phyloP scores from a whole-genome alignment of 2,888 invertebrate genomes.

The Odontothrips loti region DNA sequence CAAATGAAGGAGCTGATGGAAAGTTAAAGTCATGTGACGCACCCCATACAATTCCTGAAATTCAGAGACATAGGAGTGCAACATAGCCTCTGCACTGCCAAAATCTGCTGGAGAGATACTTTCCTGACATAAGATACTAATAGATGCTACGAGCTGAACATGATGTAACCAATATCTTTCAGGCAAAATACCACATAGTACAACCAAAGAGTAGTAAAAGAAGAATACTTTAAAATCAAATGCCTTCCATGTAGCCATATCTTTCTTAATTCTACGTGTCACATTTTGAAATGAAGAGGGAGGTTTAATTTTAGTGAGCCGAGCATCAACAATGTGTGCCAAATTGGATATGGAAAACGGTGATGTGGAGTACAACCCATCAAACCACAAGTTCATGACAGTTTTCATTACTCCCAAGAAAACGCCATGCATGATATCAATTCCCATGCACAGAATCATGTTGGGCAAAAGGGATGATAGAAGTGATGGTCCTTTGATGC shows the following conservation, averaged over 20 bases:
- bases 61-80: conserved; percentile 35
- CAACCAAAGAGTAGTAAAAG: conserved; percentile 37
- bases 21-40: conserved; percentile 37
- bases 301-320: conserved; percentile 34
- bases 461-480: conserved; percentile 29
- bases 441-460: conserved; percentile 30
- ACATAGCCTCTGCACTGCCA: conserved; percentile 30
- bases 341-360: conserved; percentile 32
- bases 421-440: conserved; percentile 33
- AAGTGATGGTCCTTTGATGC: conserved; percentile 33
- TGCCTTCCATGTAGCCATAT: conserved; percentile 37
- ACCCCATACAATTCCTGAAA: conserved; percentile 37
- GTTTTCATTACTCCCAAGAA: conserved; percentile 32
- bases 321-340: conserved; percentile 32
- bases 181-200: conserved; percentile 36
- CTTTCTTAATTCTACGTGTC: conserved; percentile 36
- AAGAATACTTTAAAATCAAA: conserved; percentile 37
- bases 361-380: conserved; percentile 25
- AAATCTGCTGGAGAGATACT: conserved; percentile 35
- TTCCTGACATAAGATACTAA: conserved; percentile 35
- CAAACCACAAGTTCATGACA: conserved; percentile 33
- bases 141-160: conserved; percentile 35
- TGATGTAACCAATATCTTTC: conserved; percentile 38
- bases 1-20: conserved; percentile 39
- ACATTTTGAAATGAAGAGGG: conserved; percentile 35